Percentiles rank a stretch among this genome's conserved stretches.
phyloP scores from a whole-genome alignment of 2,113 vertebrate genomes.

The Gulo gulo region DNA sequence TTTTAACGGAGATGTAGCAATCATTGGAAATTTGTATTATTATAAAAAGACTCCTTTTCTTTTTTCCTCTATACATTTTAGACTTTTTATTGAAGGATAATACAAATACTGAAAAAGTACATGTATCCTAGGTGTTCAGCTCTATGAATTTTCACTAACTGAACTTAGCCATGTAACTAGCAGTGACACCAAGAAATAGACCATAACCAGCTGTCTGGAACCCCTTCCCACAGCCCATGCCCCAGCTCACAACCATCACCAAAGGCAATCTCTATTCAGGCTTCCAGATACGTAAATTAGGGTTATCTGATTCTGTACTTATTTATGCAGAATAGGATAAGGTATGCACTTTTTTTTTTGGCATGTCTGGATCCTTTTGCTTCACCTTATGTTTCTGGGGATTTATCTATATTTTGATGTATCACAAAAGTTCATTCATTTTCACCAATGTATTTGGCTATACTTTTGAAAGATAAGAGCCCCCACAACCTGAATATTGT shows the following conservation, averaged over 20 bases:
- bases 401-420: background rate
- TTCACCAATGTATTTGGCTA: background rate
- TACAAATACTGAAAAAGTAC: background rate
- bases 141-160: background rate
- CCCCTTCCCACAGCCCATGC: background rate
- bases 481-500: background rate
- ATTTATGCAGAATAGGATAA: background rate
- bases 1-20: constrained; percentile 17
- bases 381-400: background rate
- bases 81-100: background rate
- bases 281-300: background rate
- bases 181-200: background rate
- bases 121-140: background rate
- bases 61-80: background rate
- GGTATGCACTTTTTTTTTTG: background rate
- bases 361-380: background rate
- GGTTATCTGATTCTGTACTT: background rate
- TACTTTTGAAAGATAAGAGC: background rate
- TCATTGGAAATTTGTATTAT: constrained; percentile 11
- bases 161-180: background rate
- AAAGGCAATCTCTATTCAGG: background rate
- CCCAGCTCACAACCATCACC: background rate
- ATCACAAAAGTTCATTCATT: background rate
- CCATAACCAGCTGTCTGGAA: background rate
- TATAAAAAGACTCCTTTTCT: background rate